Evolutionary conservation across 2,797 vertebrate species (phyloP).

Genomic region (Cryptoprocta ferox): DNA sequence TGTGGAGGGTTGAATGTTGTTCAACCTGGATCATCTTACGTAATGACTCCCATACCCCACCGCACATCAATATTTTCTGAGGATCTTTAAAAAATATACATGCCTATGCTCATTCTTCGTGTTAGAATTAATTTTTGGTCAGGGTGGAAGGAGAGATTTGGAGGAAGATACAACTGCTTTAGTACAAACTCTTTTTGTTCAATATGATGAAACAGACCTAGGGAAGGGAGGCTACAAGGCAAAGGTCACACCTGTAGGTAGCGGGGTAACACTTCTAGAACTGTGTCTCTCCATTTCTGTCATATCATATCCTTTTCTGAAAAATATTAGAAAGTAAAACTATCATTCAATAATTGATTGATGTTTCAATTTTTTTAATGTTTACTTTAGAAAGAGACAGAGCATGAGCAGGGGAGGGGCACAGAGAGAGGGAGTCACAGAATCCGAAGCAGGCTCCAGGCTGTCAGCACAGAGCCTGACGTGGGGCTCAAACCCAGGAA

Average conservation of each 20-base stretch:
- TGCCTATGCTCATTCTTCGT: neutral
- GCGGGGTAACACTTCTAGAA: neutral
- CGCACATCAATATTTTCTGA: neutral
- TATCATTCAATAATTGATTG: constrained; percentile 18
- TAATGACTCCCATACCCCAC: neutral
- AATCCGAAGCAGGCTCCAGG: too few relatives aligned
- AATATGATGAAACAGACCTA: neutral
- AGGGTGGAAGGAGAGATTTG: neutral
- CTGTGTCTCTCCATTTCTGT: neutral
- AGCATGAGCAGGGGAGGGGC: too few relatives aligned
- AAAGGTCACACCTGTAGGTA: neutral
- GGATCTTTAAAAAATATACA: neutral
- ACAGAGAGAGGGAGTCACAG: too few relatives aligned
- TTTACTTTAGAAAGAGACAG: too few relatives aligned
- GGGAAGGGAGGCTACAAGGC: neutral
- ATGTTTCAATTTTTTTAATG: neutral
- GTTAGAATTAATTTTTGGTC: neutral
- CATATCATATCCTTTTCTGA: neutral
- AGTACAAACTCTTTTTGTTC: neutral
- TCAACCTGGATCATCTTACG: neutral
- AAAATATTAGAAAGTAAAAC: constrained; percentile 19
- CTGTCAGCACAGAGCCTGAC: too few relatives aligned
- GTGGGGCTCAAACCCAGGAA: too few relatives aligned
- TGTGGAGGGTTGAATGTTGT: neutral
- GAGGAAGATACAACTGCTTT: neutral